Base-by-base conservation (phyloP, 2,888 invertebrate genomes). In the Cryptocephalus moraei region DNA sequence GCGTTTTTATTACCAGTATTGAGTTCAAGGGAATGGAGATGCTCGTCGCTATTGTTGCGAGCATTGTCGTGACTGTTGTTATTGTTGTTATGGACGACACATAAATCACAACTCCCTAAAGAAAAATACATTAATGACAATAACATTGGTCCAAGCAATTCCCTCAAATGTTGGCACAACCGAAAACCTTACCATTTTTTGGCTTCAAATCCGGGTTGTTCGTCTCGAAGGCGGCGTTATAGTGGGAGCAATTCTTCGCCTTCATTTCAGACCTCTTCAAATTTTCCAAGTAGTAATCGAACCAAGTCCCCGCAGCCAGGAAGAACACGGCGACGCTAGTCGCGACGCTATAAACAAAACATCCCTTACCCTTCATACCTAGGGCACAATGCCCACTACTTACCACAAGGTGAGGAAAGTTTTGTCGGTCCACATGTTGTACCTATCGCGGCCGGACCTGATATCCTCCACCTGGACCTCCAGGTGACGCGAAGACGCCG, bases 321-420 rank as follows among this genome's bases (percentile, higher is more conserved):
- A 87, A 66, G 0, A 75, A 61, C 1, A 73, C 63, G 0, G 81
- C 75, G 10, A 74, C 59, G 10, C 67, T 64, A 13, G 77, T 75
- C 2, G 76, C 73, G n/a, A 73, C 71, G 48, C 82, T 83, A 63
- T 43, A 72, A 73, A 36, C 11, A 6, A 6, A 6, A 12, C 6
- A 4, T 36, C 22, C 6, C 22, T 22, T 22, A 22, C 22, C 6
- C 6, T 4, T 6, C 6, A 6, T 2, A 22, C 6, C 6, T 6
- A 22, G 3, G 22, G 3, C 22, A 22, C 6, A 6, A 22, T 22
- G 2, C 6, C 2, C 22, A 4, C 22, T 2, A 67, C 79, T 80
- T 66, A 87, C 87, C 82, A 68, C 43, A 88, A 67, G 45, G 80
- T 74, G 65, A 78, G 79, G 67, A 88, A 88, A 8, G 86, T 84